phyloP scores from a whole-genome alignment of 2,113 vertebrate genomes.

The Toxotes jaculatrix region DNA sequence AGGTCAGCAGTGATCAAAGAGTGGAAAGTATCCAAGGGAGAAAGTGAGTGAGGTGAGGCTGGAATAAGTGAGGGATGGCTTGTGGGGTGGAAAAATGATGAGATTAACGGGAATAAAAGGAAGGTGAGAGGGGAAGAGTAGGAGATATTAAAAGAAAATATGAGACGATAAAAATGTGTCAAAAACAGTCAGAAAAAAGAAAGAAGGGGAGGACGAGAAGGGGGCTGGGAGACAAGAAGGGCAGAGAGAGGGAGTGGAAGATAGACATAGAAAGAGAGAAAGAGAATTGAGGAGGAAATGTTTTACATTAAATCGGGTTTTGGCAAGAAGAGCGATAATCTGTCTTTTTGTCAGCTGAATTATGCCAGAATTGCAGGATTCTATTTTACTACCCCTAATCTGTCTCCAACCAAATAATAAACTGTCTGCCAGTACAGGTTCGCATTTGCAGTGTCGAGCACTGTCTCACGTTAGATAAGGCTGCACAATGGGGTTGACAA shows the following conservation, averaged over 20 bases:
- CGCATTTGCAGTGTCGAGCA: slow-evolving; percentile 23
- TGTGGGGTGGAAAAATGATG: slow-evolving; percentile 24
- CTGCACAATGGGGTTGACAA: slow-evolving; percentile 43
- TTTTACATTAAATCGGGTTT: slow-evolving; percentile 43
- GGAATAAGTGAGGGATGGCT: slow-evolving; percentile 22
- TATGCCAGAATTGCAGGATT: slow-evolving; percentile 55
- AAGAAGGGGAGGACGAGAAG: neutral
- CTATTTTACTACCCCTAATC: slow-evolving; percentile 60
- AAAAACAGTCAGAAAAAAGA: neutral
- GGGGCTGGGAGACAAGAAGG: neutral
- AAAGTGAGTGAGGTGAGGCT: slow-evolving; percentile 4
- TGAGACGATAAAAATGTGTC: slow-evolving; percentile 17
- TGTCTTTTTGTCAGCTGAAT: slow-evolving; percentile 65
- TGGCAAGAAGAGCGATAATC: slow-evolving; percentile 48
- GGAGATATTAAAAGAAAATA: slow-evolving; percentile 20
- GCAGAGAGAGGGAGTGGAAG: neutral
- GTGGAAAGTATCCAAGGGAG: neutral
- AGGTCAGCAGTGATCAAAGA: slow-evolving; percentile 46
- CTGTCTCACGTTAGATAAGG: slow-evolving; percentile 61
- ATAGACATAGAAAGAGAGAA: neutral
- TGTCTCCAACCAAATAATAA: slow-evolving; percentile 60
- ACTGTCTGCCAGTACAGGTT: slow-evolving; percentile 47
- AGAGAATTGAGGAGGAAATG: slow-evolving; percentile 26
- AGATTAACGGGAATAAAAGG: slow-evolving; percentile 46
- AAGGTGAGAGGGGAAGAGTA: slow-evolving; percentile 8